Evolutionary conservation across 2,888 invertebrate genomes (phyloP).

Genomic region (Mesochorus sp.): DNA sequence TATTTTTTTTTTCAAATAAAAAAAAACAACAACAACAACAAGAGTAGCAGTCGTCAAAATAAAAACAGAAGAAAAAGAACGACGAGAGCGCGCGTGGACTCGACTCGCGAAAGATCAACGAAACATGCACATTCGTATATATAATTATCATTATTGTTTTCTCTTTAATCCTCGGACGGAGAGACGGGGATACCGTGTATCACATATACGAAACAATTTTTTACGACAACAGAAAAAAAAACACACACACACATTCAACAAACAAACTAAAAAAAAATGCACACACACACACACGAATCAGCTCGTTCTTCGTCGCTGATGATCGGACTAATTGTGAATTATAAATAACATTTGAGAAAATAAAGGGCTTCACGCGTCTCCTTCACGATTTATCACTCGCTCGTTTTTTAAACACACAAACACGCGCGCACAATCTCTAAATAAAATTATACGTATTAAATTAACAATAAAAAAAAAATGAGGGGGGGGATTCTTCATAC

Average conservation of each 20-base stretch:
- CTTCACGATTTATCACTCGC: constrained; percentile 37
- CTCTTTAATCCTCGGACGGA: constrained; percentile 39
- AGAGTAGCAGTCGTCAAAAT: background rate
- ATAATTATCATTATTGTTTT: constrained; percentile 5
- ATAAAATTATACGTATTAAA: constrained; percentile 57
- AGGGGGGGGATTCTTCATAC: constrained; percentile 35
- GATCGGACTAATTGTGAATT: constrained; percentile 4
- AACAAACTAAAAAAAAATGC: background rate
- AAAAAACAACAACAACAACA: too few species aligned
- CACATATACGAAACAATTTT: constrained; percentile 20
- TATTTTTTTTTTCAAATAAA: background rate
- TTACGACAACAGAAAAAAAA: background rate
- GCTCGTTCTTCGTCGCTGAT: too few species aligned
- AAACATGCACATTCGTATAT: constrained; percentile 44
- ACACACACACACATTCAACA: too few species aligned
- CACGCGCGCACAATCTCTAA: constrained; percentile 70
- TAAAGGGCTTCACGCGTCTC: constrained; percentile 62
- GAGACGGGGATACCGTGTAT: constrained; percentile 45
- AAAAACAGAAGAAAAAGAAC: background rate
- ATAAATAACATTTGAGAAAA: constrained; percentile 9
- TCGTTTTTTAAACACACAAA: constrained; percentile 60
- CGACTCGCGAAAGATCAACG: constrained; percentile 42
- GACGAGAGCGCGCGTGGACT: constrained; percentile 15
- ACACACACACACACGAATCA: background rate
- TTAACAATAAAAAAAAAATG: constrained; percentile 50